Conservation (phyloP, 2,113 vertebrate genomes). For the Leptobrachium leishanense region DNA sequence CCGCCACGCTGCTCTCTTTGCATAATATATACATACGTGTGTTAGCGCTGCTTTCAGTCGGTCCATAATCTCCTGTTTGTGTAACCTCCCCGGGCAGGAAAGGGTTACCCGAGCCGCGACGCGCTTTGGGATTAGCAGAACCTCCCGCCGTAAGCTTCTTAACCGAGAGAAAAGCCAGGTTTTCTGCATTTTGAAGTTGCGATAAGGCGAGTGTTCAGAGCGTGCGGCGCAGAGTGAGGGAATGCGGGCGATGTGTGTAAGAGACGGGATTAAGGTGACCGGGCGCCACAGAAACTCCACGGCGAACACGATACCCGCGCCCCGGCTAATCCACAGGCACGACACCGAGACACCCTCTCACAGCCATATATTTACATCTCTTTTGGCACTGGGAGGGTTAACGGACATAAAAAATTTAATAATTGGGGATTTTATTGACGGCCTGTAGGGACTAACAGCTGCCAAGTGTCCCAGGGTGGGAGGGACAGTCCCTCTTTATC, state of each 20-base stretch:
- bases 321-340: too few species aligned
- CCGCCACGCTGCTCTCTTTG: too few species aligned
- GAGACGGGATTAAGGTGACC: neutral
- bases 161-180: neutral
- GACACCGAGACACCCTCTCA: too few species aligned
- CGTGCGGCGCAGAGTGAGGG: neutral
- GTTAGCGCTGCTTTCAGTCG: too few species aligned
- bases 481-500: too few species aligned
- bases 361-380: too few species aligned
- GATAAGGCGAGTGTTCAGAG: neutral
- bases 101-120: neutral
- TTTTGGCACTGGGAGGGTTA: too few species aligned
- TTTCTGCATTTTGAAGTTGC: conserved; percentile 1
- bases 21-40: too few species aligned
- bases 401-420: too few species aligned
- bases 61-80: neutral
- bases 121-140: neutral
- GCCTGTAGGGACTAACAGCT: too few species aligned
- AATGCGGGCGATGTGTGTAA: neutral
- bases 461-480: too few species aligned
- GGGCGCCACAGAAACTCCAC: neutral
- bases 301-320: neutral
- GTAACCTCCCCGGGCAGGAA: neutral
- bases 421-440: too few species aligned
- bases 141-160: neutral